These are phyloP conservation scores for Heliconius himera DNA, from an alignment of 1,140 invertebrate genomes.

Conservation along the genomic window DNA sequence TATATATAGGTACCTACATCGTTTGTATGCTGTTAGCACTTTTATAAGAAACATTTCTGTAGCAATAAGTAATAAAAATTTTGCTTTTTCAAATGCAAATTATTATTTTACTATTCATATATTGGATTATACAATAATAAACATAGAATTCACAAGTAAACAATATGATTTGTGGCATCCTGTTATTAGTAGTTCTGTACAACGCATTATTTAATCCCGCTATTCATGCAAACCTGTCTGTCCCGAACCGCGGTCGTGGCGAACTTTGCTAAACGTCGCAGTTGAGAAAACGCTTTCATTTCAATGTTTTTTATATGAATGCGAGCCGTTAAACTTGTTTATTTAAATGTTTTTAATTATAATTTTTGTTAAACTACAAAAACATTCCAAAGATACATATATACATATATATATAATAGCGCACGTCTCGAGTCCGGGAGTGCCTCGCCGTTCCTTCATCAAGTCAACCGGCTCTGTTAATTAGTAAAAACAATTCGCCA, in stretches of 20 bases:
- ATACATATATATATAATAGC: conserved; percentile 7
- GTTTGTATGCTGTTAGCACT: not conserved
- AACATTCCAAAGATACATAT: conserved; percentile 1
- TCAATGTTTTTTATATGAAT: conserved; percentile 23
- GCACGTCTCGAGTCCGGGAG: not conserved
- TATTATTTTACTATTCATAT: not conserved
- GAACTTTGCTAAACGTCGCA: conserved; percentile 34
- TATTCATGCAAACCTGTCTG: conserved; percentile 43
- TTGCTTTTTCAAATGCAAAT: not conserved
- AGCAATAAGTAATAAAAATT: not conserved
- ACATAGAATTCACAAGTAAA: conserved; percentile 1
- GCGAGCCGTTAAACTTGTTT: conserved; percentile 17
- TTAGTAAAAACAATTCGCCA: conserved; percentile 79
- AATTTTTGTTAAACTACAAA: not conserved
- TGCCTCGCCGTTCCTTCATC: conserved; percentile 36
- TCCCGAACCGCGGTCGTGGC: conserved; percentile 31
- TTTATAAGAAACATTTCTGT: not conserved
- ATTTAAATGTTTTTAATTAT: conserved; percentile 24
- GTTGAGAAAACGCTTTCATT: conserved; percentile 34
- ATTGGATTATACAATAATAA: not conserved
- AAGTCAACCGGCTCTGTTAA: conserved; percentile 69
- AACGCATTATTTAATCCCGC: conserved; percentile 39
- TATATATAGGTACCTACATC: not conserved
- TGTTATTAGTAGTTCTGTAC: conserved; percentile 38
- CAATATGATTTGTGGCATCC: conserved; percentile 34